These are phyloP conservation scores for Hypena proboscidalis DNA, from an alignment of 2,888 invertebrate genomes.

Conservation along the genomic window DNA sequence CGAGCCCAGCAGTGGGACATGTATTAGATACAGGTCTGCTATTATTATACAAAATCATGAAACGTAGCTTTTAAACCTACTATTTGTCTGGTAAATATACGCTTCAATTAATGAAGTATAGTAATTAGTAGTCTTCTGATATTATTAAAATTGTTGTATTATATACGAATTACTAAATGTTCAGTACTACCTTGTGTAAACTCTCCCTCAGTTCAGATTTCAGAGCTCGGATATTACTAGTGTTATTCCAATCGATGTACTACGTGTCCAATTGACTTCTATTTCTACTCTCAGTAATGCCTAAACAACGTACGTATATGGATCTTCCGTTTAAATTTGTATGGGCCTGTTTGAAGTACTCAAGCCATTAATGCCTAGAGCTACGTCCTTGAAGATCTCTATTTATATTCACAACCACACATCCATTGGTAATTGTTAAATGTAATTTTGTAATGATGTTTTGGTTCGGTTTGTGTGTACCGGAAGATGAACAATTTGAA, in stretches of 20 bases:
- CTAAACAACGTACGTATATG: slow-evolving; percentile 39
- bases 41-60: too few species aligned
- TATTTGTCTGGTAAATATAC: too few species aligned
- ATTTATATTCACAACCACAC: slow-evolving; percentile 46
- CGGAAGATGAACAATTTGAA: too few species aligned
- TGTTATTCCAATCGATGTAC: slow-evolving; percentile 17
- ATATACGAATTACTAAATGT: too few species aligned
- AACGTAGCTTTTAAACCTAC: too few species aligned
- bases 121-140: too few species aligned
- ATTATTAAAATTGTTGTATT: slow-evolving; percentile 1
- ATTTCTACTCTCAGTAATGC: slow-evolving; percentile 33
- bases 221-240: background rate
- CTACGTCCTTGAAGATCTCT: slow-evolving; percentile 44
- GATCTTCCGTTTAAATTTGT: slow-evolving; percentile 38
- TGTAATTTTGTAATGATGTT: slow-evolving; percentile 31
- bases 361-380: slow-evolving; percentile 38
- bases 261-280: slow-evolving; percentile 14
- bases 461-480: slow-evolving; percentile 14
- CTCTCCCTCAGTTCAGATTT: background rate
- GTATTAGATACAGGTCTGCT: too few species aligned
- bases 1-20: too few species aligned
- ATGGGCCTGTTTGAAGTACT: slow-evolving; percentile 43
- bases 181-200: slow-evolving; percentile 2
- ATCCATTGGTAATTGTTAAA: slow-evolving; percentile 32
- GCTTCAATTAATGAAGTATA: too few species aligned